A percentile compares a stretch with the other conserved stretches of the same genome.
phyloP scores from a whole-genome alignment of 2,888 invertebrate species.

The Linnaemya vulpina region DNA sequence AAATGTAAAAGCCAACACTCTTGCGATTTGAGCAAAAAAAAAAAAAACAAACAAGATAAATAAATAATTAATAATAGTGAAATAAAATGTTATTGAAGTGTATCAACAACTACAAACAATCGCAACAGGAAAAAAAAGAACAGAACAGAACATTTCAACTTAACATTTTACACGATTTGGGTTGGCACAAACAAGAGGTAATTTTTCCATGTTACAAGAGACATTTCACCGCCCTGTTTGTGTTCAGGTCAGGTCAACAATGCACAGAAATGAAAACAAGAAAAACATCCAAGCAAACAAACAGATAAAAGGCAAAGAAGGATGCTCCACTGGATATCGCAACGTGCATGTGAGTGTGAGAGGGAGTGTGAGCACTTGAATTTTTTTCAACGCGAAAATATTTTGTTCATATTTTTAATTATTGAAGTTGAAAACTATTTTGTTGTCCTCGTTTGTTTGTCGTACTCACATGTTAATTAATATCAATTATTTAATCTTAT shows the following conservation, averaged over 20 bases:
- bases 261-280: neutral
- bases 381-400: neutral
- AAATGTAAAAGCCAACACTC: neutral
- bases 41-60: no score
- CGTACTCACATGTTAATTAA: no score
- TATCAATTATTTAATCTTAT: no score
- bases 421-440: neutral
- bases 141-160: constrained; percentile 43
- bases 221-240: constrained; percentile 65
- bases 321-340: neutral
- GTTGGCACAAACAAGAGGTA: constrained; percentile 64
- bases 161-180: constrained; percentile 67
- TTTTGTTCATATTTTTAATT: neutral
- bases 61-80: no score
- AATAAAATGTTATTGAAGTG: constrained; percentile 26
- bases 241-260: constrained; percentile 58
- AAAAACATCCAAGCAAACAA: neutral
- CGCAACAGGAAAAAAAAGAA: constrained; percentile 28
- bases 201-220: constrained; percentile 62
- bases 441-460: no score
- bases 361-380: neutral
- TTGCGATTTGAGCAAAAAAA: neutral
- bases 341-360: no score
- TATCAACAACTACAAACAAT: constrained; percentile 31
- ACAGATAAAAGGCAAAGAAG: neutral